Percentiles rank a stretch among this genome's conserved stretches.
These are phyloP conservation scores for Prunella strophiata DNA, from an alignment of 2,797 vertebrate genomes.

Conservation along the genomic window DNA sequence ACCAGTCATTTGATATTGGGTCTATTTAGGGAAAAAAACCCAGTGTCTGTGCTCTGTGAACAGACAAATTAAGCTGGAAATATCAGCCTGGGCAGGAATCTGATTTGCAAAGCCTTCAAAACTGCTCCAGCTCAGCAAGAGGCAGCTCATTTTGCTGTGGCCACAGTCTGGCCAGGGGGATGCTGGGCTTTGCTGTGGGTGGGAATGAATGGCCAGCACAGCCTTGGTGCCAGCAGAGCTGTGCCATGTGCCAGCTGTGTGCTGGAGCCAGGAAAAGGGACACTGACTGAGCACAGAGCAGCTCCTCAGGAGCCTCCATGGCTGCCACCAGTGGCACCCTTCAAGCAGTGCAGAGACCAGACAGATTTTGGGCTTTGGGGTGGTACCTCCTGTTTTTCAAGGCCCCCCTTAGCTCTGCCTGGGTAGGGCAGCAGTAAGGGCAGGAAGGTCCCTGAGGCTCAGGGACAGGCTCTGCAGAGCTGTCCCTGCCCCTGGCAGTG, in stretches of 20 bases:
- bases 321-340: neutral
- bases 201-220: rapidly evolving
- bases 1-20: neutral
- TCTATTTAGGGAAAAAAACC: conserved; percentile 24
- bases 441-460: neutral
- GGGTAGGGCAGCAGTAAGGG: neutral
- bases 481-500: neutral
- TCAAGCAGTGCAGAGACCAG: neutral
- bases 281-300: neutral
- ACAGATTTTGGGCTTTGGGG: neutral
- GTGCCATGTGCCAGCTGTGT: neutral
- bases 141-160: neutral
- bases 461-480: neutral
- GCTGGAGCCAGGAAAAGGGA: neutral
- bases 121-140: neutral
- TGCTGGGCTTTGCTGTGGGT: neutral
- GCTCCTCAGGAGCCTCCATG: neutral
- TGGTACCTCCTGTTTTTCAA: neutral
- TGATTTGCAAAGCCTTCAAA: neutral
- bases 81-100: neutral
- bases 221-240: neutral
- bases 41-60: neutral
- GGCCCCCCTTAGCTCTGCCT: neutral
- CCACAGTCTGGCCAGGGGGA: neutral
- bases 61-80: neutral